Conservation (phyloP, 2,888 invertebrate genomes). For the Pterostichus niger region DNA sequence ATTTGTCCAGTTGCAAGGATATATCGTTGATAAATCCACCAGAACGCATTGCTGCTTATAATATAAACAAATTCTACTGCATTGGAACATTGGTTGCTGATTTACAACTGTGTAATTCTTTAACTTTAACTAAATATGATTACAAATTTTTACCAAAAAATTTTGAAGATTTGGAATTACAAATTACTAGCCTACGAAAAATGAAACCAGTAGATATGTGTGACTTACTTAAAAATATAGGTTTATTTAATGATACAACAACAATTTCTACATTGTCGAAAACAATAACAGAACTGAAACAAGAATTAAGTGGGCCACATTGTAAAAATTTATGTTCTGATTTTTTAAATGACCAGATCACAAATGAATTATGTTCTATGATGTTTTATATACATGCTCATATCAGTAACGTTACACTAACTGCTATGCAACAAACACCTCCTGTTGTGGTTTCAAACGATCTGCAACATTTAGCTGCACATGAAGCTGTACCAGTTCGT, state of each 20-base stretch:
- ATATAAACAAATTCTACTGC: constrained; percentile 55
- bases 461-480: no score
- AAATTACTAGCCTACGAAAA: constrained; percentile 4
- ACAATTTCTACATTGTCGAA: constrained; percentile 10
- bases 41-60: not conserved
- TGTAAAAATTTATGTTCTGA: constrained; percentile 36
- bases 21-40: constrained; percentile 36
- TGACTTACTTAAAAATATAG: constrained; percentile 13
- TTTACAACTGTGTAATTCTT: constrained; percentile 49
- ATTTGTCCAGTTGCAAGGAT: constrained; percentile 50
- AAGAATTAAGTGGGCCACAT: not conserved
- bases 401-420: constrained; percentile 24
- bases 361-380: constrained; percentile 55
- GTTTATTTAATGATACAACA: not conserved
- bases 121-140: constrained; percentile 6
- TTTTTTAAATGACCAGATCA: not conserved
- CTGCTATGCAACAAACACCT: constrained; percentile 1
- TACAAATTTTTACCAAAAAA: constrained; percentile 46
- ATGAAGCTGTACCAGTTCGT: not conserved
- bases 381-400: constrained; percentile 44
- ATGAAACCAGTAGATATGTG: constrained; percentile 9
- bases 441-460: not conserved
- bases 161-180: constrained; percentile 25
- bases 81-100: constrained; percentile 52
- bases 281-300: constrained; percentile 41